phyloP scores from a whole-genome alignment of 2,888 invertebrate genomes.

The Steromphala cineraria region DNA sequence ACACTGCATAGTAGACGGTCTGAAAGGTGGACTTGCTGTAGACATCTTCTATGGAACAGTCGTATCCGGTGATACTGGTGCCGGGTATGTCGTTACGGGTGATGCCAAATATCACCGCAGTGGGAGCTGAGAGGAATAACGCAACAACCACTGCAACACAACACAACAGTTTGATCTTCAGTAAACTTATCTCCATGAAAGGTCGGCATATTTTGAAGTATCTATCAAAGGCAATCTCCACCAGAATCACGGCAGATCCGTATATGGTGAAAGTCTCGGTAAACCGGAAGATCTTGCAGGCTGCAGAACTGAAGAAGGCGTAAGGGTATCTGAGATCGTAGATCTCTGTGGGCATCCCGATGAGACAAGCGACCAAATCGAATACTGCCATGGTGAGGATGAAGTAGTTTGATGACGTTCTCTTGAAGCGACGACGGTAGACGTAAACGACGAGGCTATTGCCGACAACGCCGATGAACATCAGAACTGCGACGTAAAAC shows the following conservation, averaged over 20 bases:
- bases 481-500: slow-evolving; percentile 53
- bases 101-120: slow-evolving; percentile 57
- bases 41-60: slow-evolving; percentile 60
- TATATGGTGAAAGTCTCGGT: slow-evolving; percentile 57
- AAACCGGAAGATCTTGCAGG: slow-evolving; percentile 62
- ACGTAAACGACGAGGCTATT: slow-evolving; percentile 61
- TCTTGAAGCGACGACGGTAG: slow-evolving; percentile 57
- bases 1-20: slow-evolving; percentile 47
- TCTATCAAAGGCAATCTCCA: slow-evolving; percentile 65
- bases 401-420: slow-evolving; percentile 65
- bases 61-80: slow-evolving; percentile 45
- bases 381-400: slow-evolving; percentile 65
- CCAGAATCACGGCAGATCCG: slow-evolving; percentile 60
- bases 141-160: slow-evolving; percentile 51
- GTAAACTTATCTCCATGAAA: slow-evolving; percentile 52
- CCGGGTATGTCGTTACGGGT: slow-evolving; percentile 45
- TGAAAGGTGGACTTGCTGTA: slow-evolving; percentile 50
- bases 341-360: slow-evolving; percentile 62
- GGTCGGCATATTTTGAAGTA: slow-evolving; percentile 67
- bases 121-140: slow-evolving; percentile 50
- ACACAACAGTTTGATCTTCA: slow-evolving; percentile 57
- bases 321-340: slow-evolving; percentile 61
- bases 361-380: slow-evolving; percentile 62
- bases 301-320: slow-evolving; percentile 57
- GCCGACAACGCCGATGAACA: slow-evolving; percentile 59